Evolutionary conservation across 2,888 invertebrate genomes (phyloP).

Genomic region (Lamellibrachia satsuma): DNA sequence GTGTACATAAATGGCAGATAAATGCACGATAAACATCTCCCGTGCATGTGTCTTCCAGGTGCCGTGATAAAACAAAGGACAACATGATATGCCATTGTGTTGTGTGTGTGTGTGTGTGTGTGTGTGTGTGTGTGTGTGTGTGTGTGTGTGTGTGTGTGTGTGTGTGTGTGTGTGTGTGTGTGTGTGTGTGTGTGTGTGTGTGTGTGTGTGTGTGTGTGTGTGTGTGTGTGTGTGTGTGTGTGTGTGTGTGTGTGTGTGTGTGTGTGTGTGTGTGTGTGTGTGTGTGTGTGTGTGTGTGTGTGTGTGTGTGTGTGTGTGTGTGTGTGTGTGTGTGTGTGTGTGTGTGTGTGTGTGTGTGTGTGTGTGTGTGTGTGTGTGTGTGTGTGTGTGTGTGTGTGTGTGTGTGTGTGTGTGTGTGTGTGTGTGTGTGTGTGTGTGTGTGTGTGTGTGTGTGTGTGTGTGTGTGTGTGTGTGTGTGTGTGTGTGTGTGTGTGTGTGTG

Average conservation of each 20-base stretch:
- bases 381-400: not conserved
- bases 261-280: not conserved
- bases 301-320: not conserved
- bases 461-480: not conserved
- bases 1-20: slow-evolving; percentile 17
- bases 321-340: not conserved
- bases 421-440: not conserved
- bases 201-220: not conserved
- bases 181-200: not conserved
- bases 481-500: not conserved
- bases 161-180: not conserved
- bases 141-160: not conserved
- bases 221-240: not conserved
- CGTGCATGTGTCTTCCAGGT: not conserved
- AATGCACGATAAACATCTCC: not conserved
- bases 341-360: not conserved
- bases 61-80: not conserved
- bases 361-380: not conserved
- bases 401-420: not conserved
- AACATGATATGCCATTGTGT: not conserved
- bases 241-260: not conserved
- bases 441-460: not conserved
- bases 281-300: not conserved
- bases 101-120: not conserved
- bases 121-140: not conserved